Conservation (phyloP, 2,797 vertebrate species). For the Sphenopsis melanotis region DNA sequence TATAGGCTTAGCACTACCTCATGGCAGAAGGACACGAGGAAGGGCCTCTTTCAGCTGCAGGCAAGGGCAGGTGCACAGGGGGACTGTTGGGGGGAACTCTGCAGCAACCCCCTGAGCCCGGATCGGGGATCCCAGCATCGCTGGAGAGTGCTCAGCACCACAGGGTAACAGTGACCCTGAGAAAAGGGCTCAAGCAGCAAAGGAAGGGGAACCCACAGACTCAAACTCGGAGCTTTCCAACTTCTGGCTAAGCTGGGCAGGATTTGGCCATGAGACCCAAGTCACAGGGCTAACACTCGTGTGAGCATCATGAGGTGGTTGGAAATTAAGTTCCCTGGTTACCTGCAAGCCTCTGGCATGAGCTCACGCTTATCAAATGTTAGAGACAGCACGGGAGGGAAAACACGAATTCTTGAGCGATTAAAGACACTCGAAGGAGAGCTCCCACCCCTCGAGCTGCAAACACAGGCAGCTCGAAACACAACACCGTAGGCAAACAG, state of each 20-base stretch:
- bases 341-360: background rate
- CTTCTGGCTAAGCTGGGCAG: background rate
- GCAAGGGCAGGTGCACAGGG: background rate
- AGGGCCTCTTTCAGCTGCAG: background rate
- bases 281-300: background rate
- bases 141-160: background rate
- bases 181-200: background rate
- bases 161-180: fast-evolving
- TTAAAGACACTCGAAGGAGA: background rate
- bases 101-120: background rate
- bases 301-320: fast-evolving
- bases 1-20: background rate
- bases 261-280: background rate
- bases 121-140: background rate
- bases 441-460: background rate
- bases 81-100: background rate
- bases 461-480: background rate
- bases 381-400: fast-evolving
- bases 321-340: background rate
- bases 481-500: fast-evolving
- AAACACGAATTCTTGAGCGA: background rate
- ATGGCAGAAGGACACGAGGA: background rate
- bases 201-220: background rate
- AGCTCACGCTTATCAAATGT: background rate
- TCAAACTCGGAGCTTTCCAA: background rate